These are phyloP conservation scores for Pungitius pungitius DNA, from an alignment of 2,113 vertebrate genomes.

Conservation along the genomic window DNA sequence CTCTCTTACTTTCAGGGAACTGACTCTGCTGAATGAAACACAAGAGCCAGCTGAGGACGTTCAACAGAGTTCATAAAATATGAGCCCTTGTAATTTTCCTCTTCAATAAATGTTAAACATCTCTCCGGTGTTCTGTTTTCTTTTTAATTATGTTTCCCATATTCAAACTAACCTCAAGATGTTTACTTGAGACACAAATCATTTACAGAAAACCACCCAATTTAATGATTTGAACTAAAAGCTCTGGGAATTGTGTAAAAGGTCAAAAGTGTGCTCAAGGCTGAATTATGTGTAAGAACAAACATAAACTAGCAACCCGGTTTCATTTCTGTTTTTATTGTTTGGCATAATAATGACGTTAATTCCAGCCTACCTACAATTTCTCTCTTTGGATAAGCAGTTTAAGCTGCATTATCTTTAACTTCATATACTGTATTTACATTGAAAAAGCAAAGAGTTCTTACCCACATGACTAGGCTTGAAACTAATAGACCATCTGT, in stretches of 20 bases:
- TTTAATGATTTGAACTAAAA: not conserved
- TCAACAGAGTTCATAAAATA: slow-evolving; percentile 51
- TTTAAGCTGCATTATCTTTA: not conserved
- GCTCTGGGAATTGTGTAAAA: not conserved
- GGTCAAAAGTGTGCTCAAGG: not conserved
- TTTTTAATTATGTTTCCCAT: not conserved
- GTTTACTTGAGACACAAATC: too few relatives aligned
- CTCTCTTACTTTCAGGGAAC: slow-evolving; percentile 55
- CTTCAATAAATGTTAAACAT: slow-evolving; percentile 45
- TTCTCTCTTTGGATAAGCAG: slow-evolving; percentile 3
- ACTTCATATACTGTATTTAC: not conserved
- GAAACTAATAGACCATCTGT: not conserved
- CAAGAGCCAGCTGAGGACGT: slow-evolving; percentile 3
- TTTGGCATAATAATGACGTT: slow-evolving; percentile 5
- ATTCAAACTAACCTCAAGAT: not conserved
- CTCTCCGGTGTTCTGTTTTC: not conserved
- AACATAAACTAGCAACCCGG: not conserved
- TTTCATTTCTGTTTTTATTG: slow-evolving; percentile 8
- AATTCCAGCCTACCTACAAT: slow-evolving; percentile 1
- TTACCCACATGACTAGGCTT: not conserved
- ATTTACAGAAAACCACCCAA: not conserved
- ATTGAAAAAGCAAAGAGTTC: slow-evolving; percentile 8
- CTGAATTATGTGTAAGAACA: not conserved
- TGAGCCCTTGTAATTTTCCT: slow-evolving; percentile 10
- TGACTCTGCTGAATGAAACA: slow-evolving; percentile 64